Evolutionary conservation across 2,113 vertebrate genomes (phyloP), one percentile per base, ranked within the genome.

Genomic region (Oncorhynchus kisutch): DNA sequence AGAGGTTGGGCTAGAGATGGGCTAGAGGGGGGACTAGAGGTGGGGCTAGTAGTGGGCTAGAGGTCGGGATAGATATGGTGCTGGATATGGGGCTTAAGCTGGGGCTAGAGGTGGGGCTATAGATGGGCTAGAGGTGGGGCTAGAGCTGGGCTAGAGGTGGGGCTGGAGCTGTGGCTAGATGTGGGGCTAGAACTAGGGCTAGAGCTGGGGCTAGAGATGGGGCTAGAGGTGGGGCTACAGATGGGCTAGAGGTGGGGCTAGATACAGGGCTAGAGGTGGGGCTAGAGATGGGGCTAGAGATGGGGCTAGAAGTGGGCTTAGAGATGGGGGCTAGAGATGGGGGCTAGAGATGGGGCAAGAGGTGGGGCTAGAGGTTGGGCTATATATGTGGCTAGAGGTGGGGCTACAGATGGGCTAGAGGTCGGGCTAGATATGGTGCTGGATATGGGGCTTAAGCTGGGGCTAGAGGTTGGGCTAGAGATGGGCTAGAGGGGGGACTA

Each of bases 271-370:
- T 51, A 13, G 11, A 3, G 3, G 0, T 51, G 24, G 13, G 13
- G n/a, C n/a, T n/a, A n/a, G n/a, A n/a, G n/a, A n/a, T n/a, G n/a
- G n/a, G 14, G 34, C 7, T 16, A 51, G 49, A 51, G 1, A 0
- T 39, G 14, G 14, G 2, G 2, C 14, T 4, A 51, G 3, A 3
- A 1, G 0, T 51, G 59, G 8, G n/a, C 0, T 1, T 62, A 7
- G 6, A 62, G 8, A 0, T 49, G 24, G 9, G 48, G 6, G 48
- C 48, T 49, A 8, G 13, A 8, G 2, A 2, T 3, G n/a, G 0
- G 48, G 13, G 5, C 31, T 49, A 49, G 48, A 49, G 13, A 6
- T 34, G 13, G 13, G 48, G 8, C 13, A 1, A 49, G 48, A 2
- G 13, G 1, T 2, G 12, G 31, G 5, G 4, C 4, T 20, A 16